phyloP scores from a whole-genome alignment of 2,888 invertebrate genomes.

The Endotricha flammealis region DNA sequence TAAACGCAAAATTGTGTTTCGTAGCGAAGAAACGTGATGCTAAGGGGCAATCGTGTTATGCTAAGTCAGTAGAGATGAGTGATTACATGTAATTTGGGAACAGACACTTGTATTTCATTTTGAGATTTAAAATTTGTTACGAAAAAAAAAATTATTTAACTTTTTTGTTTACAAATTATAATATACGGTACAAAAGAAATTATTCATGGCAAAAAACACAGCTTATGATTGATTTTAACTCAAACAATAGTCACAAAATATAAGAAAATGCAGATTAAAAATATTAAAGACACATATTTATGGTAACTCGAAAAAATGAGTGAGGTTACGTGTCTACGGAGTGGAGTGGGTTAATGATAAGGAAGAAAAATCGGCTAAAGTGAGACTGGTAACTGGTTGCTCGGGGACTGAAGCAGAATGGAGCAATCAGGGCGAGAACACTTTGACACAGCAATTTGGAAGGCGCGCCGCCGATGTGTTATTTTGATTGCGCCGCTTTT shows the following conservation, averaged over 20 bases:
- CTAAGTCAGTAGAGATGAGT: slow-evolving; percentile 15
- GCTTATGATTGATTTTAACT: no score
- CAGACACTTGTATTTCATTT: slow-evolving; percentile 14
- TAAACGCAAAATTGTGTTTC: slow-evolving; percentile 13
- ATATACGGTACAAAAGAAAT: no score
- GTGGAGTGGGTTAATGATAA: slow-evolving; percentile 41
- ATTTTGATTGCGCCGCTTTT: slow-evolving; percentile 71
- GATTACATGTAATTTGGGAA: slow-evolving; percentile 13
- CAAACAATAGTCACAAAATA: no score
- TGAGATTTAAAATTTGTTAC: no score
- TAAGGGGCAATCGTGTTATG: slow-evolving; percentile 12
- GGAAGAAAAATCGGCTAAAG: slow-evolving; percentile 53
- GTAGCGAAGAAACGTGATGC: slow-evolving; percentile 4
- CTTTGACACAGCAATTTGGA: slow-evolving; percentile 73
- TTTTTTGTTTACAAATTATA: no score
- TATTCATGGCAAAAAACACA: no score
- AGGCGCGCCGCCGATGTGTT: slow-evolving; percentile 62
- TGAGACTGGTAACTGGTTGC: slow-evolving; percentile 39
- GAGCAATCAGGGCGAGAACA: slow-evolving; percentile 71
- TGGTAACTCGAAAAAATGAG: not conserved
- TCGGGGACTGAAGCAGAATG: slow-evolving; percentile 52
- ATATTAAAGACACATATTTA: no score
- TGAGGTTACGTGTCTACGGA: no score
- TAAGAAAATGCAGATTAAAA: no score
- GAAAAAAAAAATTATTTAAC: no score